Evolutionary conservation across 2,888 invertebrate species (phyloP).

Genomic region (Bellardia bayeri): DNA sequence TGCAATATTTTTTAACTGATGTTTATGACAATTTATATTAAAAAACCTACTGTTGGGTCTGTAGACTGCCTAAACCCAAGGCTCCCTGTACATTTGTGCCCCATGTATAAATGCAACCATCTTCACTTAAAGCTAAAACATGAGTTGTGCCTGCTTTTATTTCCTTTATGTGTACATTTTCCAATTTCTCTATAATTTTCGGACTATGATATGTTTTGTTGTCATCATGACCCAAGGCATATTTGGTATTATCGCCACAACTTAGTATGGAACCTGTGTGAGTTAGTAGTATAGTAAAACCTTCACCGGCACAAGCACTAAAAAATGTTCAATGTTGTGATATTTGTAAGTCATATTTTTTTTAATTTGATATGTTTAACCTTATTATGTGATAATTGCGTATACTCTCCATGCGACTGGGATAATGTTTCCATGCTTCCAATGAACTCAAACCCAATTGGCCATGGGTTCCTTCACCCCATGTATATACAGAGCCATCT

Average conservation of each 20-base stretch:
- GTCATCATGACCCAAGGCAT: conserved; percentile 88
- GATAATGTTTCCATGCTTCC: conserved; percentile 85
- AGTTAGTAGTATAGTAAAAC: conserved; percentile 88
- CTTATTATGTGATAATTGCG: conserved; percentile 86
- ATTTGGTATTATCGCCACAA: conserved; percentile 87
- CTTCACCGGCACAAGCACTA: conserved; percentile 87
- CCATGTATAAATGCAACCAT: conserved; percentile 88
- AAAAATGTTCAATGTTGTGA: conserved; percentile 76
- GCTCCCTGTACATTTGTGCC: conserved; percentile 86
- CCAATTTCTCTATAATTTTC: conserved; percentile 85
- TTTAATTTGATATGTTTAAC: conserved; percentile 77
- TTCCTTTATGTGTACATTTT: conserved; percentile 86
- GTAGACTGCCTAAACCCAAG: conserved; percentile 85
- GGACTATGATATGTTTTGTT: conserved; percentile 86
- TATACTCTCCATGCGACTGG: conserved; percentile 86
- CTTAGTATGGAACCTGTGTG: conserved; percentile 89
- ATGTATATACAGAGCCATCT: conserved; percentile 88
- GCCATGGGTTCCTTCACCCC: conserved; percentile 89
- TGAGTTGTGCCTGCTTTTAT: conserved; percentile 88
- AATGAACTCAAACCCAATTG: conserved; percentile 87
- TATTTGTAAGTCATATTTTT: neutral
- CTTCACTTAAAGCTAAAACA: conserved; percentile 87
- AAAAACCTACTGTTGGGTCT: conserved; percentile 79
- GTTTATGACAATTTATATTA: neutral
- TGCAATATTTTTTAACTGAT: neutral